Conservation (phyloP, 2,113 vertebrate genomes). For the Mesitornis unicolor region DNA sequence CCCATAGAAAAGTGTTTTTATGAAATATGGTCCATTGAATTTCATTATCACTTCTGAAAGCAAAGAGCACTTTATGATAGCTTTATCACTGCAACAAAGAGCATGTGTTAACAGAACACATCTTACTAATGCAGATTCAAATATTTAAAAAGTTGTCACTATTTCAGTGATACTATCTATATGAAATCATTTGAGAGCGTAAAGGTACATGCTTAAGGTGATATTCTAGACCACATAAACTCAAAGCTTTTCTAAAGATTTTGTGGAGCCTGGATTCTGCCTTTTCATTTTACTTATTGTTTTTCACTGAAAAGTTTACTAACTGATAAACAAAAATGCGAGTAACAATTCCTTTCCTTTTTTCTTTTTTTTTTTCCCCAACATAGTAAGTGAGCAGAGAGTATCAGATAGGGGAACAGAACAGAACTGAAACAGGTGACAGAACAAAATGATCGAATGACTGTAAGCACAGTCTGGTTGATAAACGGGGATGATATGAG, state of each 20-base stretch:
- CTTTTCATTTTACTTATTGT: neutral
- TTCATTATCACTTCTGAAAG: conserved; percentile 35
- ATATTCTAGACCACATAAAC: neutral
- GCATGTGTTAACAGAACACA: neutral
- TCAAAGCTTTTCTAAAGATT: neutral
- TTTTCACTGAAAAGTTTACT: neutral
- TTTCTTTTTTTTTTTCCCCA: neutral
- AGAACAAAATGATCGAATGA: neutral
- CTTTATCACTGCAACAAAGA: conserved; percentile 42
- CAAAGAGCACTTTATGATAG: conserved; percentile 3
- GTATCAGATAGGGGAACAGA: neutral
- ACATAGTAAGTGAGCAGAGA: neutral
- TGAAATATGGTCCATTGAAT: conserved; percentile 49
- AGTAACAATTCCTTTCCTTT: neutral
- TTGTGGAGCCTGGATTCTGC: neutral
- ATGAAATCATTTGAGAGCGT: neutral
- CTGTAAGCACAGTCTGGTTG: neutral
- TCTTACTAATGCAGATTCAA: neutral
- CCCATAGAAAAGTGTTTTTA: conserved; percentile 16
- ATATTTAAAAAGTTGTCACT: neutral
- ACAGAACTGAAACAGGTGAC: neutral
- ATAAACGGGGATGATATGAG: neutral
- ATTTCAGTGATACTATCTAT: neutral
- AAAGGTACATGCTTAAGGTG: neutral
- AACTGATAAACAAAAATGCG: neutral